Percentiles rank a stretch among this genome's conserved stretches.
phyloP scores from a whole-genome alignment of 2,797 vertebrate genomes.

The Sarcophilus harrisii region DNA sequence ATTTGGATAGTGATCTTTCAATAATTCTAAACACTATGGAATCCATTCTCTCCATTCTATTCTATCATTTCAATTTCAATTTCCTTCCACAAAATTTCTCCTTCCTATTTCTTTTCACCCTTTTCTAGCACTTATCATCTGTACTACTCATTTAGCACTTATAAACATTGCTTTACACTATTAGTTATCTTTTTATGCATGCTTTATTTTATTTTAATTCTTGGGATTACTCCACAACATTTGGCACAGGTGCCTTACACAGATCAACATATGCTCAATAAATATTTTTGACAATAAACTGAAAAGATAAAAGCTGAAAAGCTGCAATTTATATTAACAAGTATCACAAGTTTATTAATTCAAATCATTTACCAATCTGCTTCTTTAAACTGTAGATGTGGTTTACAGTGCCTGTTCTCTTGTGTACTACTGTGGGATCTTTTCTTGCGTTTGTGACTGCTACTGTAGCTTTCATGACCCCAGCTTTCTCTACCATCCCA shows the following conservation, averaged over 20 bases:
- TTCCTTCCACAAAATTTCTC: not conserved
- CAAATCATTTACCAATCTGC: constrained; percentile 90
- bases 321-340: constrained; percentile 45
- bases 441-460: constrained; percentile 88
- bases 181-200: not conserved
- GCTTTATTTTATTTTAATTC: not conserved
- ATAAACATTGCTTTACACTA: not conserved
- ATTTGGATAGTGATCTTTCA: not conserved
- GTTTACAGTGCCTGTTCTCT: constrained; percentile 91
- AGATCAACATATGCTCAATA: not conserved
- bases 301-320: constrained; percentile 59
- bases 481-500: constrained; percentile 91
- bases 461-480: constrained; percentile 89
- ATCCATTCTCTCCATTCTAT: not conserved
- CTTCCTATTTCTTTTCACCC: not conserved
- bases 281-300: constrained; percentile 33
- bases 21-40: not conserved
- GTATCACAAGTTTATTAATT: constrained; percentile 60
- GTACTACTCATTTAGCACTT: not conserved
- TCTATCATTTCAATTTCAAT: not conserved
- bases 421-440: constrained; percentile 93
- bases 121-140: not conserved
- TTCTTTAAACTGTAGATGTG: constrained; percentile 82
- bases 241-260: not conserved
- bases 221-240: not conserved